Evolutionary conservation across 2,113 vertebrate genomes (phyloP).

Genomic region (Parus major): DNA sequence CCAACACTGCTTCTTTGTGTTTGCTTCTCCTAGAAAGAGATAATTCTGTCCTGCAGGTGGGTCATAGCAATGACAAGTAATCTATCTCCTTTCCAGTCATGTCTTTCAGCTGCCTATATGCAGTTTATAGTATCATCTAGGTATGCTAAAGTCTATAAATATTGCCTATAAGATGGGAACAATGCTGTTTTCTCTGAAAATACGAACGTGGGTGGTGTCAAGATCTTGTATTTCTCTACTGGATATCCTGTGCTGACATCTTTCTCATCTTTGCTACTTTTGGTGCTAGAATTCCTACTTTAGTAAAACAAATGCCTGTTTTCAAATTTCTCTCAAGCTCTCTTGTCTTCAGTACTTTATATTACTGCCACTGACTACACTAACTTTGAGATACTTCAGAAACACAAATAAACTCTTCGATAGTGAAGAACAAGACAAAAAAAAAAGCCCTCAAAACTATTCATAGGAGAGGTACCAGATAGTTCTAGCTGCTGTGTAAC

Average conservation of each 20-base stretch:
- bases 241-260: not conserved
- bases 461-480: not conserved
- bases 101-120: not conserved
- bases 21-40: not conserved
- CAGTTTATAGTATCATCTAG: not conserved
- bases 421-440: not conserved
- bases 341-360: not conserved
- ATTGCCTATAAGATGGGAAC: not conserved
- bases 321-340: not conserved
- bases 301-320: not conserved
- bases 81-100: not conserved
- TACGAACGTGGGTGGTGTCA: not conserved
- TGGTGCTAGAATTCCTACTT: not conserved
- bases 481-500: not conserved
- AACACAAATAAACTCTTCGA: not conserved
- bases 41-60: not conserved
- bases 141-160: not conserved
- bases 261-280: not conserved
- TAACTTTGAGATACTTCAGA: not conserved
- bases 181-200: not conserved
- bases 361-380: not conserved
- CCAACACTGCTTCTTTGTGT: not conserved
- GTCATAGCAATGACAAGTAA: not conserved
- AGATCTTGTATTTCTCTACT: not conserved
- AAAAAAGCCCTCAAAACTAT: not conserved